Evolutionary conservation across 2,113 vertebrate genomes (phyloP), one percentile per base, ranked within the genome.

Genomic region (Coptodon bakossiorum): DNA sequence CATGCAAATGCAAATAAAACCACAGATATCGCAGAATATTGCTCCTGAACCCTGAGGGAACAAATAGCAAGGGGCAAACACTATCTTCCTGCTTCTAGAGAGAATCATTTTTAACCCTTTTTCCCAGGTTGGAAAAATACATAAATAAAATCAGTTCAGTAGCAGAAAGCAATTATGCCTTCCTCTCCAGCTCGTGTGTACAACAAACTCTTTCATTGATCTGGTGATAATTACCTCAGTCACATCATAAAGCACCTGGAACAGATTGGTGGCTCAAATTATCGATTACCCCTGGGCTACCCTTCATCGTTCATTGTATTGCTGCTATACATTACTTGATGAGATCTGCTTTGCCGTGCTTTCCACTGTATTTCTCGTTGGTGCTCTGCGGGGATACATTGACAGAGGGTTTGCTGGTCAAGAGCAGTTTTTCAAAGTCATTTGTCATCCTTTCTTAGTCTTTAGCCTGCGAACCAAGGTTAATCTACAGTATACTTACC

Each of bases 181-280:
- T 89, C 91, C 85, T 86, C 52, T 50, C 83, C 91, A 68, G 87
- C 90, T 91, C 83, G 81, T 94, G 89, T 90, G 78, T 92, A 93
- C 92, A 96, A 95, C 94, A 95, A 96, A 95, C 94, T 93, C 81
- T 96, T 94, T 93, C 91, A 96, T 96, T 91, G 95, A 97, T 96
- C 92, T 61, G 89, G 90, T 93, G 92, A 96, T 96, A 96, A 96
- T 96, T 96, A 96, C 94, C 94, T 95, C 90, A 95, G 95, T 96
- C 95, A 94, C 94, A 96, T 96, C 95, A 96, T 96, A 96, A 96
- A 96, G 94, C 94, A 95, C 95, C 94, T 95, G 94, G 94, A 96
- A 93, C 94, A 95, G 95, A 96, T 96, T 96, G 95, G 95, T 96
- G 93, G 92, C 93, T 96, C 93, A 93, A 93, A 93, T 93, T 95